Evolutionary conservation across 1,140 invertebrate species (phyloP), one percentile per base, ranked within the genome.

Genomic region (Trachelipus rathkii): DNA sequence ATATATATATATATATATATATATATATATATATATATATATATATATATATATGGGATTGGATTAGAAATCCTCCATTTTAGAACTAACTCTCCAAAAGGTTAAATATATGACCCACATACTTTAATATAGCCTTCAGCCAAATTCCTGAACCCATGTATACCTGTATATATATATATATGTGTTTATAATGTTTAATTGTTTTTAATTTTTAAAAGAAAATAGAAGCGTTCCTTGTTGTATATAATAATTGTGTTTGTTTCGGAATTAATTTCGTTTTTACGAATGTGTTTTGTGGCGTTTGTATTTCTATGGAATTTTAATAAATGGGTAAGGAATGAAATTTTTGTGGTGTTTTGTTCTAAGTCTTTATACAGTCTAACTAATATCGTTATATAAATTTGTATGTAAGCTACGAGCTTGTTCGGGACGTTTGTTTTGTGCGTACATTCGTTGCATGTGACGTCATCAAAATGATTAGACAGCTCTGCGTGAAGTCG

Each of bases 11-110:
- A 60, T 15, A 15, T 60, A 60, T 60, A 60, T 60, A 60, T 60
- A 60, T 60, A 60, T 60, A 60, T 60, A 60, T 60, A 60, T 60
- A 60, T 60, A 60, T 60, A 60, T 60, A 60, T 60, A 60, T 60
- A 60, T 60, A 60, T 60, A 15, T 19, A 60, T 15, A 60, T 60
- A 19, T 60, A 19, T 19, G 19, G 11, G 50, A 13, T 60, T 60
- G 19, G 19, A 15, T 60, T 60, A 60, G 19, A 60, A 60, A 60
- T 60, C 50, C 19, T 3, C 50, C 50, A 60, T 60, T 19, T 60
- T 60, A 19, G 50, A 60, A 13, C 50, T 60, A 60, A 60, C 50
- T 60, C 50, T 19, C 19, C 50, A 19, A 60, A 60, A 60, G 50
- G 50, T 60, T 60, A 60, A 60, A 60, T 60, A 60, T 60, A 60